Evolutionary conservation across 2,797 vertebrate species (phyloP).

Genomic region (Scleropages formosus): DNA sequence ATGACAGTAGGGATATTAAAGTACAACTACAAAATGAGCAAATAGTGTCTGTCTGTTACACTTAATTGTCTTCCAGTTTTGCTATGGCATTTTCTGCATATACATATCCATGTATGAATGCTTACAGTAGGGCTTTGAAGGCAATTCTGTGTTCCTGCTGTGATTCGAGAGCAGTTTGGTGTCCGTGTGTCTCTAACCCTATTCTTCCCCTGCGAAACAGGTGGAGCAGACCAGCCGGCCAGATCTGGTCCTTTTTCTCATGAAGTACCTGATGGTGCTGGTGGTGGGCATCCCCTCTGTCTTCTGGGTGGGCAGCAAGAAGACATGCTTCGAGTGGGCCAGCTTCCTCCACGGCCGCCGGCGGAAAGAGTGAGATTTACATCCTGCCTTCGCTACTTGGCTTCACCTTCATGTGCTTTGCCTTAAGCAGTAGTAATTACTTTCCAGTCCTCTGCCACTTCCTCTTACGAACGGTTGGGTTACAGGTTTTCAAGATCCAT

Average conservation of each 20-base stretch:
- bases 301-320: constrained; percentile 98
- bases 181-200: neutral
- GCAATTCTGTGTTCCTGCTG: too few relatives aligned
- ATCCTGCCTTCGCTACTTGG: neutral
- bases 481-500: too few relatives aligned
- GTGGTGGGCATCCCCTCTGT: constrained; percentile 93
- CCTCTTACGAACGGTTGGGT: too few relatives aligned
- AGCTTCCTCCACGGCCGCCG: constrained; percentile 91
- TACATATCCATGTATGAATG: too few relatives aligned
- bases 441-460: too few relatives aligned
- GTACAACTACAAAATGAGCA: too few relatives aligned
- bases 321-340: constrained; percentile 98
- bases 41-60: too few relatives aligned
- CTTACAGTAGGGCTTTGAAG: too few relatives aligned
- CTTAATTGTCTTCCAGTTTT: too few relatives aligned
- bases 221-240: constrained; percentile 83
- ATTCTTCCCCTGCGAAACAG: constrained; percentile 54
- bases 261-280: constrained; percentile 95
- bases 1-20: too few relatives aligned
- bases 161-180: neutral
- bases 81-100: too few relatives aligned
- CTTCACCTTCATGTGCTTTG: neutral
- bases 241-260: constrained; percentile 85
- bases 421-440: too few relatives aligned
- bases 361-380: constrained; percentile 87